Percentiles rank a stretch among this genome's conserved stretches.
These are phyloP conservation scores for Phrynosoma platyrhinos DNA, from an alignment of 2,113 vertebrate species.

Conservation along the genomic window DNA sequence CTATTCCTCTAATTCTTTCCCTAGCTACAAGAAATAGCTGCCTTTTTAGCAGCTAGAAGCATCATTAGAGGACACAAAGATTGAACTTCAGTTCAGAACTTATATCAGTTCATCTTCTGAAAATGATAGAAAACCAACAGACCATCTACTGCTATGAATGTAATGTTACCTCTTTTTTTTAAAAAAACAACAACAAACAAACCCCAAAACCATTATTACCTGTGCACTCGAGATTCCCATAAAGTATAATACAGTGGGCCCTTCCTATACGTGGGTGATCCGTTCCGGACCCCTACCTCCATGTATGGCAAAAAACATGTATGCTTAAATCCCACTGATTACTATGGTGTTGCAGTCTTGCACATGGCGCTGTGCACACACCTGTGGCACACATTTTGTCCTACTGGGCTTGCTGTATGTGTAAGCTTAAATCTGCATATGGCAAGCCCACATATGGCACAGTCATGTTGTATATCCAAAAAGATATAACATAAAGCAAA, in stretches of 20 bases:
- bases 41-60: neutral
- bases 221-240: constrained; percentile 19
- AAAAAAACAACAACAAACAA: too few species aligned
- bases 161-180: neutral
- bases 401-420: too few species aligned
- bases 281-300: too few species aligned
- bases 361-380: too few species aligned
- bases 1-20: constrained; percentile 5
- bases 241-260: neutral
- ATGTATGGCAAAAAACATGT: too few species aligned
- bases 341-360: too few species aligned
- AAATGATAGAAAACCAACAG: neutral
- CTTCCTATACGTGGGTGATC: too few species aligned
- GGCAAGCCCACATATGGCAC: too few species aligned
- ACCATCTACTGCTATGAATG: constrained; percentile 19
- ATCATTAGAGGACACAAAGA: constrained; percentile 4
- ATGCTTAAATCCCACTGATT: too few species aligned
- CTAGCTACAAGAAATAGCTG: neutral
- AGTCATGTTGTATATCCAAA: constrained; percentile 18
- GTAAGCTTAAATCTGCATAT: too few species aligned
- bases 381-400: too few species aligned
- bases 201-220: neutral
- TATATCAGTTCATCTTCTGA: neutral
- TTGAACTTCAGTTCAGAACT: constrained; percentile 12
- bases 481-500: neutral